These are phyloP conservation scores for Etheostoma spectabile DNA, from an alignment of 2,113 vertebrate genomes.

Conservation along the genomic window DNA sequence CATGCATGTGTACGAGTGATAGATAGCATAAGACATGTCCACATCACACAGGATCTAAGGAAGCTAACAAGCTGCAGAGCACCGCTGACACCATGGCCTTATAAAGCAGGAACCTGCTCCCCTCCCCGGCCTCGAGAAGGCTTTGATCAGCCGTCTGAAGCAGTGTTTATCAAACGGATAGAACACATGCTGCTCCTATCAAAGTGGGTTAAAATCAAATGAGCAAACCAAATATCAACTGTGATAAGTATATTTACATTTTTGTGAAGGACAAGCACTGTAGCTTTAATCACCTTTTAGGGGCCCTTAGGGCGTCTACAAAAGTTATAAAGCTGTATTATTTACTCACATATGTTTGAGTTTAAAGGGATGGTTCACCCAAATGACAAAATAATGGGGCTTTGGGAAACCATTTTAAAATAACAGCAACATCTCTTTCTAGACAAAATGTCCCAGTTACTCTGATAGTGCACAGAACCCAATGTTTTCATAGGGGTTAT, in stretches of 20 bases:
- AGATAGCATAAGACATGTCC: slow-evolving; percentile 20
- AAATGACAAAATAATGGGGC: neutral
- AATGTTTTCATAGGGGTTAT: slow-evolving; percentile 26
- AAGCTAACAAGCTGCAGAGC: slow-evolving; percentile 54
- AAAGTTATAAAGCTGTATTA: neutral
- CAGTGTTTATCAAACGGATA: slow-evolving; percentile 45
- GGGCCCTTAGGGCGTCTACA: neutral
- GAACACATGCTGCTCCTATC: slow-evolving; percentile 58
- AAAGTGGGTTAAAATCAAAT: slow-evolving; percentile 54
- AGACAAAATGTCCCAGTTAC: slow-evolving; percentile 4
- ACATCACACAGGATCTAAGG: slow-evolving; percentile 52
- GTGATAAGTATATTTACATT: slow-evolving; percentile 27
- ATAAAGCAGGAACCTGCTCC: slow-evolving; percentile 35
- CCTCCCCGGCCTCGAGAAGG: neutral
- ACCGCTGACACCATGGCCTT: slow-evolving; percentile 34
- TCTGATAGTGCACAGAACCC: slow-evolving; percentile 20
- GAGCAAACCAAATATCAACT: slow-evolving; percentile 14
- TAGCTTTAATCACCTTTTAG: neutral
- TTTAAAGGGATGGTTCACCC: neutral
- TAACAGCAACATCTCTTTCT: neutral
- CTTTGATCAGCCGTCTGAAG: slow-evolving; percentile 66
- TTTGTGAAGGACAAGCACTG: neutral
- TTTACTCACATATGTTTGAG: neutral
- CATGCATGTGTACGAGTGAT: neutral
- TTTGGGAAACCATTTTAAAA: neutral